Conservation (phyloP, 2,888 invertebrate species). For the Diadegma fenestrale region DNA sequence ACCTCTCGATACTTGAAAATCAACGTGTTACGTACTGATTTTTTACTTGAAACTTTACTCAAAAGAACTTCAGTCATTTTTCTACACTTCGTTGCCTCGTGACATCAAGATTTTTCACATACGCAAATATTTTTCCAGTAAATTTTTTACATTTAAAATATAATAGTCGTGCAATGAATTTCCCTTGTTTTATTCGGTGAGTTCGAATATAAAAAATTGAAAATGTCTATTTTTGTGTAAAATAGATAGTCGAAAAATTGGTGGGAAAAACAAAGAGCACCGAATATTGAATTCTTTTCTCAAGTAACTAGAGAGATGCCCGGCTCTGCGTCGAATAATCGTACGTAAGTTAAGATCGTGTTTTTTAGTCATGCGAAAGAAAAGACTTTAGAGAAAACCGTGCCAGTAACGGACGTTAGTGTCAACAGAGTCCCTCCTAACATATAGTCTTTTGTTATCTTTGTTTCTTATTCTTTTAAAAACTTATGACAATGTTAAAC, state of each 20-base stretch:
- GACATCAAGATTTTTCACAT: neutral
- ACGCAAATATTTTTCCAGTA: neutral
- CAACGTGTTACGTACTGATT: neutral
- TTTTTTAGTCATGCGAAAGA: conserved; percentile 65
- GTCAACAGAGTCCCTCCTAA: conserved; percentile 15
- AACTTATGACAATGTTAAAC: conserved; percentile 18
- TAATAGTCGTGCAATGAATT: neutral
- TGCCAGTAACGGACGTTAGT: conserved; percentile 61
- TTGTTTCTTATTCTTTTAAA: neutral
- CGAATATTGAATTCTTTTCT: neutral
- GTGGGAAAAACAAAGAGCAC: neutral
- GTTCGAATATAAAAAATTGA: conserved; percentile 7
- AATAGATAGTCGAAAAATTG: conserved; percentile 10
- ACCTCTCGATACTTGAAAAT: conserved; percentile 24
- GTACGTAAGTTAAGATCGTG: conserved; percentile 48
- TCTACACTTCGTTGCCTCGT: neutral
- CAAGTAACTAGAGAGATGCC: neutral
- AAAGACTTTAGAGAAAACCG: conserved; percentile 64
- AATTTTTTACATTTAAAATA: neutral
- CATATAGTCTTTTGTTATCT: conserved; percentile 45
- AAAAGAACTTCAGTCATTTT: neutral
- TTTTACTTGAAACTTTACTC: neutral
- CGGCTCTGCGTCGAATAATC: conserved; percentile 17
- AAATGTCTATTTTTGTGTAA: neutral
- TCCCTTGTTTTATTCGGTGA: neutral